A percentile compares a stretch with the other conserved stretches of the same genome.
Evolutionary conservation across 2,888 invertebrate genomes (phyloP).

Genomic region (Nebria salina): DNA sequence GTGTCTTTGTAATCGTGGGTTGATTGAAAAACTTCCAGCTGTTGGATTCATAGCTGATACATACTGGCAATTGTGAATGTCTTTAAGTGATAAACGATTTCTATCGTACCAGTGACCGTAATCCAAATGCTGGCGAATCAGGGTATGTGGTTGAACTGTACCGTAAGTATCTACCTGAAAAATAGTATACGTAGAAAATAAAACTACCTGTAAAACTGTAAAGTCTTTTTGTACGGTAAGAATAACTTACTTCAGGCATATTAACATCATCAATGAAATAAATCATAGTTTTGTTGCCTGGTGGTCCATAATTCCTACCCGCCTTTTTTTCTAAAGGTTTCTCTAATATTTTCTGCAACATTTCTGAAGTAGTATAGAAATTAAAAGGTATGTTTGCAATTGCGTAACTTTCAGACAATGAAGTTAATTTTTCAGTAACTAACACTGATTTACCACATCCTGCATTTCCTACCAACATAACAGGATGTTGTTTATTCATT

Average conservation of each 20-base stretch:
- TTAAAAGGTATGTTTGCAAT: slow-evolving; percentile 95
- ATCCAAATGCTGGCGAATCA: slow-evolving; percentile 94
- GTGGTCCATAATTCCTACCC: slow-evolving; percentile 93
- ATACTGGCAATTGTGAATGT: slow-evolving; percentile 96
- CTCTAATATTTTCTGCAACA: slow-evolving; percentile 92
- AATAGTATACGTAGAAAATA: neutral
- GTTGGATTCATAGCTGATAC: slow-evolving; percentile 98
- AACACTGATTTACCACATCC: slow-evolving; percentile 95
- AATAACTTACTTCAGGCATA: slow-evolving; percentile 87
- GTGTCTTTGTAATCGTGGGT: slow-evolving; percentile 90
- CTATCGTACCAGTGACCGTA: slow-evolving; percentile 94
- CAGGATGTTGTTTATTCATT: slow-evolving; percentile 88
- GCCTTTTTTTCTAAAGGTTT: slow-evolving; percentile 97
- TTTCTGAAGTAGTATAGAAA: slow-evolving; percentile 94
- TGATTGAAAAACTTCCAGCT: slow-evolving; percentile 96
- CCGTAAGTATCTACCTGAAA: slow-evolving; percentile 80
- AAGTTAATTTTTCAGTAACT: slow-evolving; percentile 75
- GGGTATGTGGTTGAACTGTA: slow-evolving; percentile 95
- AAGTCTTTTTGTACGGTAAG: too few species aligned
- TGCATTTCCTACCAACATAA: slow-evolving; percentile 94
- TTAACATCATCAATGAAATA: slow-evolving; percentile 98
- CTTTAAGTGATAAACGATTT: slow-evolving; percentile 86
- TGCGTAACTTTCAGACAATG: slow-evolving; percentile 85
- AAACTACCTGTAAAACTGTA: too few species aligned
- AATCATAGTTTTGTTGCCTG: slow-evolving; percentile 90